Evolutionary conservation across 2,888 invertebrate species (phyloP).

Genomic region (Drosophila leonis): DNA sequence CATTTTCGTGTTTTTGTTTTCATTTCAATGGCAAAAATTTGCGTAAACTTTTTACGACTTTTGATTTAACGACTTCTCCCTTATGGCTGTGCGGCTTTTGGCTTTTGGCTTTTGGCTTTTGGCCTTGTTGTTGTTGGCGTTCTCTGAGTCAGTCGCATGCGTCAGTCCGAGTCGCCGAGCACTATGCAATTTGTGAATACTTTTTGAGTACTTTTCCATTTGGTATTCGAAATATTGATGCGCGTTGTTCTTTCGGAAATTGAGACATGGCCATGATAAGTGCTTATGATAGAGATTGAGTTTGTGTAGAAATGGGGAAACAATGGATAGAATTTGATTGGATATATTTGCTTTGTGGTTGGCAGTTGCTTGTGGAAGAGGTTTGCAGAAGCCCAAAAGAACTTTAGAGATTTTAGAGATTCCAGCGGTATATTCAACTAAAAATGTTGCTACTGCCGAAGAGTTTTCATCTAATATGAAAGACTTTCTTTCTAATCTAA

Average conservation of each 20-base stretch:
- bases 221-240: background rate
- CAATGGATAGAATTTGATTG: background rate
- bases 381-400: background rate
- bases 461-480: too few species aligned
- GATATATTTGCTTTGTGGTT: background rate
- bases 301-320: background rate
- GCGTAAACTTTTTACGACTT: constrained; percentile 71
- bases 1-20: constrained; percentile 20
- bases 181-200: constrained; percentile 37
- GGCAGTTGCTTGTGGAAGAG: background rate
- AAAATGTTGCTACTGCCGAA: too few species aligned
- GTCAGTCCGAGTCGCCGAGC: constrained; percentile 36
- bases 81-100: constrained; percentile 52
- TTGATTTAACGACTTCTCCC: constrained; percentile 62
- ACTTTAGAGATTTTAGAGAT: background rate
- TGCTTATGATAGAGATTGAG: constrained; percentile 3
- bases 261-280: background rate
- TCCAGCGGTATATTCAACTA: too few species aligned
- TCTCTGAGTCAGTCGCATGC: constrained; percentile 43
- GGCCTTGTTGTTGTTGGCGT: background rate
- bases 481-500: too few species aligned
- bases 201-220: constrained; percentile 40
- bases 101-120: constrained; percentile 4
- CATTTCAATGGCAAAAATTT: constrained; percentile 64
- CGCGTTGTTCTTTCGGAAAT: background rate